Evolutionary conservation across 2,797 vertebrate species (phyloP).

Genomic region (Acanthurus lineatus): DNA sequence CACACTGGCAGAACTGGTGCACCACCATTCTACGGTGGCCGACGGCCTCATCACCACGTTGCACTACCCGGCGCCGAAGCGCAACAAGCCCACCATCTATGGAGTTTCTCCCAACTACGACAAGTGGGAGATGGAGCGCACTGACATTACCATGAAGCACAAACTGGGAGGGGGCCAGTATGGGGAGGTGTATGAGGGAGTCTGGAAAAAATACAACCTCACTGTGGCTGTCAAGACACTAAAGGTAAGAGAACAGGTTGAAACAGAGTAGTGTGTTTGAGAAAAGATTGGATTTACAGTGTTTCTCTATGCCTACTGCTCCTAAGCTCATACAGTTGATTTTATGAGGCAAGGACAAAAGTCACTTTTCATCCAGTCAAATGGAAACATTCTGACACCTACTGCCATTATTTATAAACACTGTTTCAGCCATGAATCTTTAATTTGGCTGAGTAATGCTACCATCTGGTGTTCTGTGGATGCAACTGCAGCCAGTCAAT

Average conservation of each 20-base stretch:
- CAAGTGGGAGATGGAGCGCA: conserved; percentile 99
- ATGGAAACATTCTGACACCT: conserved; percentile 21
- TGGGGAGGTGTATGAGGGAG: conserved; percentile 97
- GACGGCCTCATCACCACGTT: conserved; percentile 98
- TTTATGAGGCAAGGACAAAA: not conserved
- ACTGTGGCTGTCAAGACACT: conserved; percentile 98
- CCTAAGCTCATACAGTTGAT: not conserved
- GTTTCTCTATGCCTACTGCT: not conserved
- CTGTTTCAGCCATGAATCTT: not conserved
- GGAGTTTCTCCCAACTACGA: conserved; percentile 98
- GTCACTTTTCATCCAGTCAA: not conserved
- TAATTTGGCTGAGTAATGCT: conserved; percentile 52
- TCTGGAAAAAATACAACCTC: conserved; percentile 99
- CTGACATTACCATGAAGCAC: conserved; percentile 99
- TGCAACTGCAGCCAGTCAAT: conserved; percentile 55
- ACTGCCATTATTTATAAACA: not conserved
- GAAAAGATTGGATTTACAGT: not conserved
- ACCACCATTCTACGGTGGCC: conserved; percentile 96
- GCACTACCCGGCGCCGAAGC: conserved; percentile 98
- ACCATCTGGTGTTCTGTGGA: conserved; percentile 65
- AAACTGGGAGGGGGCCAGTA: conserved; percentile 99
- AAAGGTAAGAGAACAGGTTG: conserved; percentile 84
- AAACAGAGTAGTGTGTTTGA: not conserved
- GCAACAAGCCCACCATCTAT: conserved; percentile 98
- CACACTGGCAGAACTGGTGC: conserved; percentile 96